Conservation (phyloP, 2,888 invertebrate genomes). For the Odontomyia ornata region DNA sequence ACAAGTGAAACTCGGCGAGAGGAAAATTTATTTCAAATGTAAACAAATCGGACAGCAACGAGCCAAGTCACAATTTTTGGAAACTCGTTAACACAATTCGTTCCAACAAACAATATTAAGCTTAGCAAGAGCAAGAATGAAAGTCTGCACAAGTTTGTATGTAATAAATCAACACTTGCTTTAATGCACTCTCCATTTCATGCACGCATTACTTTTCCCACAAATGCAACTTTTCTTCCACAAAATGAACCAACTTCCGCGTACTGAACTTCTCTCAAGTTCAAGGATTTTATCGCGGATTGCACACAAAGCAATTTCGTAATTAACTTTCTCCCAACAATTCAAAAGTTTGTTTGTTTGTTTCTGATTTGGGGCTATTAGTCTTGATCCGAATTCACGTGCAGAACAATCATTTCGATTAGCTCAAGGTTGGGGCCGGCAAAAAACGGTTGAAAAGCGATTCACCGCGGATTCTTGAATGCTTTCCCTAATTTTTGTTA, state of each 20-base stretch:
- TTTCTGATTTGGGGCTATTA: background rate
- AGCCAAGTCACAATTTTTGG: no score
- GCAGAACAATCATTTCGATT: slow-evolving; percentile 16
- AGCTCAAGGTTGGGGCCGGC: background rate
- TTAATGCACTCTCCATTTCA: no score
- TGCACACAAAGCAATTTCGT: background rate
- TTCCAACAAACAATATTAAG: no score
- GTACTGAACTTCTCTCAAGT: background rate
- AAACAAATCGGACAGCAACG: no score
- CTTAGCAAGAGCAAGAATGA: no score
- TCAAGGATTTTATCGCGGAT: slow-evolving; percentile 11
- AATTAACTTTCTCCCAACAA: slow-evolving; percentile 11
- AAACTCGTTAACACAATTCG: no score
- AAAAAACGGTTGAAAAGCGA: background rate
- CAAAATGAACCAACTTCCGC: background rate
- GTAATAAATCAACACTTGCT: no score
- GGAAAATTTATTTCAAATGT: no score
- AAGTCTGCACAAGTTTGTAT: no score
- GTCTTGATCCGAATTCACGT: slow-evolving; percentile 12
- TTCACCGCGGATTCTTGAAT: background rate
- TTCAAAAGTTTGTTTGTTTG: background rate
- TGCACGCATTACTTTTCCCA: no score
- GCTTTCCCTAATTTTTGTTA: background rate
- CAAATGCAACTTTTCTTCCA: no score
- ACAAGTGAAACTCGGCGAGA: no score